phyloP scores from a whole-genome alignment of 1,140 invertebrate species.

The Pygmarrhopalites habei region DNA sequence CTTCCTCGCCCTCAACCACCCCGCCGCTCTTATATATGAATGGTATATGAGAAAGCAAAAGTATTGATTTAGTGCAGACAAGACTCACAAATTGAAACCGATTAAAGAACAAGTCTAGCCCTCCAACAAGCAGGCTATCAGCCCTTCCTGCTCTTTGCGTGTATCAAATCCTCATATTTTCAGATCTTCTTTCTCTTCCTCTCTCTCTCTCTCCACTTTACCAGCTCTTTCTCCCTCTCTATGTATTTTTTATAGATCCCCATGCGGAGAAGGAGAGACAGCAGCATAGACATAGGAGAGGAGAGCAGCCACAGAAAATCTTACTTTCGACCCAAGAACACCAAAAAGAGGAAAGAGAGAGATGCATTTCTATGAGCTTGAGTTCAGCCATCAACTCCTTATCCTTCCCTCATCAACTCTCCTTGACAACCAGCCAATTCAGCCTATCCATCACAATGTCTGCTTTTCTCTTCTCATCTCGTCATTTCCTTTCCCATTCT shows the following conservation, averaged over 20 bases:
- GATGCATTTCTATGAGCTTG: slow-evolving; percentile 5
- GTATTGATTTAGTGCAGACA: slow-evolving; percentile 34
- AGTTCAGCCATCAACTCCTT: slow-evolving; percentile 3
- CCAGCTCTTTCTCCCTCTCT: not conserved
- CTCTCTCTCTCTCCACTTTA: not conserved
- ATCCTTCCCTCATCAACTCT: slow-evolving; percentile 8
- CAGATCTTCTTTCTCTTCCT: slow-evolving; percentile 3
- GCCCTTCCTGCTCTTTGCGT: not conserved
- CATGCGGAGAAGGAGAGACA: too few relatives aligned
- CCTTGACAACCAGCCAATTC: slow-evolving; percentile 10
- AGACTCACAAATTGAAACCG: slow-evolving; percentile 33
- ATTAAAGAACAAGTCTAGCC: slow-evolving; percentile 28
- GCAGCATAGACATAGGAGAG: too few relatives aligned
- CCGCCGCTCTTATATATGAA: too few relatives aligned
- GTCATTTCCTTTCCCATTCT: not conserved
- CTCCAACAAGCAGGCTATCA: slow-evolving; percentile 4
- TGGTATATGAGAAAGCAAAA: too few relatives aligned
- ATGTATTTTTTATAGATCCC: not conserved
- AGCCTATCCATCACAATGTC: slow-evolving; percentile 5
- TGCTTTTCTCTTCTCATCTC: not conserved
- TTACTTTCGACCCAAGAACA: slow-evolving; percentile 3
- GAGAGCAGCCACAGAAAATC: slow-evolving; percentile 2
- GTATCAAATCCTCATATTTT: slow-evolving; percentile 24
- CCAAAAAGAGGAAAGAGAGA: not conserved
- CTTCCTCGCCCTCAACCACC: too few relatives aligned